Conservation (phyloP, 2,797 vertebrate species). For the Xenops minutus region DNA sequence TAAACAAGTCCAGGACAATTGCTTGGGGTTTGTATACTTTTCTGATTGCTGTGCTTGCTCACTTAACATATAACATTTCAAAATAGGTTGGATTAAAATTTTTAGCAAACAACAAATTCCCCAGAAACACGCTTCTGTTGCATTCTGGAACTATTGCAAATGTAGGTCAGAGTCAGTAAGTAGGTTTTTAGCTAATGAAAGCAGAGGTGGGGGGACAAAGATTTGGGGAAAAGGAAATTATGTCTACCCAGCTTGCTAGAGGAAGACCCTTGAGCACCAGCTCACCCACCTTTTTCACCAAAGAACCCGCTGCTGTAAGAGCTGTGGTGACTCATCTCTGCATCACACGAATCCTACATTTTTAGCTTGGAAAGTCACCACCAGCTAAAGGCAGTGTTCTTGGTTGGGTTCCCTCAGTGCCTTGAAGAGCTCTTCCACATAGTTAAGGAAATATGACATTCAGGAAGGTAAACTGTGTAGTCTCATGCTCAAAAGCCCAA, state of each 20-base stretch:
- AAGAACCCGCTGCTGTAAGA: background rate
- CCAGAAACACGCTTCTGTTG: slow-evolving; percentile 12
- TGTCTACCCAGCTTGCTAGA: background rate
- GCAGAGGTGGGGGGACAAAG: background rate
- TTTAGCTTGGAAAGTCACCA: background rate
- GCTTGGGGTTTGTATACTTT: slow-evolving; percentile 1
- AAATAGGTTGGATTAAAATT: slow-evolving; percentile 7
- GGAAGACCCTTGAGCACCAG: background rate
- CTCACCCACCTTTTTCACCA: background rate
- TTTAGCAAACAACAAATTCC: slow-evolving; percentile 33
- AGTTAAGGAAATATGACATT: background rate
- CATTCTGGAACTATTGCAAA: slow-evolving; percentile 4
- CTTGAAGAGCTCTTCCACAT: background rate
- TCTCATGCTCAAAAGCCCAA: background rate
- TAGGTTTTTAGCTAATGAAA: slow-evolving; percentile 14
- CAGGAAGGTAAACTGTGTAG: background rate
- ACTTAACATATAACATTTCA: slow-evolving; percentile 3
- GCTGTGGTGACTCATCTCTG: slow-evolving; percentile 13
- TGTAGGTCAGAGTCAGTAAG: slow-evolving; percentile 46
- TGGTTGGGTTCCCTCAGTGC: background rate
- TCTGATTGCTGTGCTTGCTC: slow-evolving; percentile 37
- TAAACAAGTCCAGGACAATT: slow-evolving; percentile 36
- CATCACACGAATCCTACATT: background rate
- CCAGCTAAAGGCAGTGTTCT: background rate
- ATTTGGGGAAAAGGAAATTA: background rate